A percentile compares a stretch with the other conserved stretches of the same genome.
Conservation (phyloP, 2,113 vertebrate genomes). For the Glareola pratincola region DNA sequence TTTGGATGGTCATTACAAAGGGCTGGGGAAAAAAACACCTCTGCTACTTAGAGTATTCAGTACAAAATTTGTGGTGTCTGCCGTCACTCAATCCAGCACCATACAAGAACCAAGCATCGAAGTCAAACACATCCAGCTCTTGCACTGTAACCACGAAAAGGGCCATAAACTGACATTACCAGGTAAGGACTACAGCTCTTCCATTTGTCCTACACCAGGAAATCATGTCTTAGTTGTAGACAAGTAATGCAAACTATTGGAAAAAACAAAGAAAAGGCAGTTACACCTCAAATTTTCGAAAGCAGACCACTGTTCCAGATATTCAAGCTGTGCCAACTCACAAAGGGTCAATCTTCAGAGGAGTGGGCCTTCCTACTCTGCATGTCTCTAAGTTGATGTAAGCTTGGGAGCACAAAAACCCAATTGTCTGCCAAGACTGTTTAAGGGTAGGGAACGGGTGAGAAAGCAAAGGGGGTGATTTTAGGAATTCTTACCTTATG, state of each 20-base stretch:
- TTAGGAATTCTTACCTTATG: constrained; percentile 83
- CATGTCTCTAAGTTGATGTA: not conserved
- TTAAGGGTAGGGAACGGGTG: not conserved
- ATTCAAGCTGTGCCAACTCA: not conserved
- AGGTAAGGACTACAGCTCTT: not conserved
- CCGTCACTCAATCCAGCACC: not conserved
- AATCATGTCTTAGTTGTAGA: not conserved
- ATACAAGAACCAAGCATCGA: not conserved
- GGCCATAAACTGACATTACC: not conserved
- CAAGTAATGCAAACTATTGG: not conserved
- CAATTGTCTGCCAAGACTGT: not conserved
- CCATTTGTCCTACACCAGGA: not conserved
- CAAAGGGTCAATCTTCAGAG: not conserved
- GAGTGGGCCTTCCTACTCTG: not conserved
- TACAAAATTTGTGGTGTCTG: not conserved
- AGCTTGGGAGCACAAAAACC: not conserved
- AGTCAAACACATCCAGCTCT: not conserved
- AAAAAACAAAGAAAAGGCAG: not conserved
- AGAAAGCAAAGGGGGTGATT: not conserved
- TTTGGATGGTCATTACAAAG: not conserved
- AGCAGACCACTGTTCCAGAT: not conserved
- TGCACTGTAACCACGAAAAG: not conserved
- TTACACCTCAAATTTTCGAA: not conserved
- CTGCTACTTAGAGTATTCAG: not conserved
- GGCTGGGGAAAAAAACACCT: not conserved